phyloP scores from a whole-genome alignment of 37 sponge, comb jelly and placozoan genomes.

The Bolinopsis microptera region DNA sequence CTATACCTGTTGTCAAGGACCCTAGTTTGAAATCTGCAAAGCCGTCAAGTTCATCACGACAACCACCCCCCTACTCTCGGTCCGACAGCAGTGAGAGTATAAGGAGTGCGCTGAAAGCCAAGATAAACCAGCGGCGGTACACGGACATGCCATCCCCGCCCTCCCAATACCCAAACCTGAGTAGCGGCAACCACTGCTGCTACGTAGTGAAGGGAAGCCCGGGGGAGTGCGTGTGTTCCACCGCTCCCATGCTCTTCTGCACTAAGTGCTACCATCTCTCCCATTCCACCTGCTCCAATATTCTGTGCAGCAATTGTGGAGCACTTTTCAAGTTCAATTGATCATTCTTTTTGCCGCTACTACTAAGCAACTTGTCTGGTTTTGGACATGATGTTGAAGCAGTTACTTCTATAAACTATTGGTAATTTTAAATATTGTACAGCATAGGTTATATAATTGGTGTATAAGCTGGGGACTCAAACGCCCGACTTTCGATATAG shows the following conservation, averaged over 20 bases:
- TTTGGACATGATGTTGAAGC: no score
- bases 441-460: background rate
- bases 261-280: conserved; percentile 58
- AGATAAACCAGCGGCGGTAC: conserved; percentile 34
- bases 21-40: background rate
- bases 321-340: conserved; percentile 50
- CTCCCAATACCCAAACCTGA: background rate
- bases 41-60: background rate
- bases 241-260: conserved; percentile 48
- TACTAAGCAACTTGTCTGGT: no score
- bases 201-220: conserved; percentile 52
- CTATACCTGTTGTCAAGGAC: background rate
- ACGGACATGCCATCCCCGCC: background rate
- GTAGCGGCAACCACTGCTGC: conserved; percentile 55
- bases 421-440: background rate
- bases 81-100: background rate
- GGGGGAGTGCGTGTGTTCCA: conserved; percentile 56
- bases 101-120: conserved; percentile 44
- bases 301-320: conserved; percentile 43
- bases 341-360: no score
- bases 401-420: no score
- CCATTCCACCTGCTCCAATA: conserved; percentile 37
- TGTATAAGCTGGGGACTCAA: no score
- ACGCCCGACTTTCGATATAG: no score
- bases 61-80: background rate